Conservation (phyloP, 2,113 vertebrate genomes). For the Perca fluviatilis region DNA sequence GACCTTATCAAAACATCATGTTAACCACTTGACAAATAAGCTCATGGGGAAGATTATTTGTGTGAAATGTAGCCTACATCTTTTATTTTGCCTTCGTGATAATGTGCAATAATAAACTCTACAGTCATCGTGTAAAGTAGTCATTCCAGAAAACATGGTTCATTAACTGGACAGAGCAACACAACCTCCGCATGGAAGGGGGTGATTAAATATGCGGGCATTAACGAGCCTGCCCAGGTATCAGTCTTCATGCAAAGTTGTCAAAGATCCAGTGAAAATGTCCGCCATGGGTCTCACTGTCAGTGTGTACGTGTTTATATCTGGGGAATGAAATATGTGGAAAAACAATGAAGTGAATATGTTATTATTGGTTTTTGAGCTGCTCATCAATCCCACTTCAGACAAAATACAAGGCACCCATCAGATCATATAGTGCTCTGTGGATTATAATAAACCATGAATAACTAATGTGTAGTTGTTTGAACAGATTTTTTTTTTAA, state of each 20-base stretch:
- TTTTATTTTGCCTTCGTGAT: slow-evolving; percentile 82
- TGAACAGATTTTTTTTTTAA: slow-evolving; percentile 30
- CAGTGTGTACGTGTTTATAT: slow-evolving; percentile 72
- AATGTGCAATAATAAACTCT: slow-evolving; percentile 82
- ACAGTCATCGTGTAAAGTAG: slow-evolving; percentile 74
- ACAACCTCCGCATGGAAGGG: slow-evolving; percentile 44
- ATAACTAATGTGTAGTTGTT: slow-evolving; percentile 70
- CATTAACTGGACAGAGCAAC: slow-evolving; percentile 46
- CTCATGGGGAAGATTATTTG: slow-evolving; percentile 66
- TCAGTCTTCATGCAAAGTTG: slow-evolving; percentile 57
- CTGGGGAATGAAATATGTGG: slow-evolving; percentile 70
- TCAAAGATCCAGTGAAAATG: slow-evolving; percentile 52
- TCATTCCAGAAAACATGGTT: slow-evolving; percentile 64
- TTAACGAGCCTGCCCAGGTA: slow-evolving; percentile 37
- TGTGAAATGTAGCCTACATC: slow-evolving; percentile 75
- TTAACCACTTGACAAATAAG: slow-evolving; percentile 43
- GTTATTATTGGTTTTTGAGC: slow-evolving; percentile 66
- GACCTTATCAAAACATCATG: slow-evolving; percentile 31
- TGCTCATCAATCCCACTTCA: slow-evolving; percentile 58
- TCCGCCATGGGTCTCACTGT: slow-evolving; percentile 53
- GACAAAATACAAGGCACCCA: slow-evolving; percentile 57
- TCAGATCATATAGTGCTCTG: slow-evolving; percentile 47
- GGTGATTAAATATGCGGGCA: slow-evolving; percentile 31
- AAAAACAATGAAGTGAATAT: slow-evolving; percentile 66
- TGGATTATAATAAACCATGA: slow-evolving; percentile 49